Conservation (phyloP, 2,888 invertebrate species). For the Drosophila longiperda region DNA sequence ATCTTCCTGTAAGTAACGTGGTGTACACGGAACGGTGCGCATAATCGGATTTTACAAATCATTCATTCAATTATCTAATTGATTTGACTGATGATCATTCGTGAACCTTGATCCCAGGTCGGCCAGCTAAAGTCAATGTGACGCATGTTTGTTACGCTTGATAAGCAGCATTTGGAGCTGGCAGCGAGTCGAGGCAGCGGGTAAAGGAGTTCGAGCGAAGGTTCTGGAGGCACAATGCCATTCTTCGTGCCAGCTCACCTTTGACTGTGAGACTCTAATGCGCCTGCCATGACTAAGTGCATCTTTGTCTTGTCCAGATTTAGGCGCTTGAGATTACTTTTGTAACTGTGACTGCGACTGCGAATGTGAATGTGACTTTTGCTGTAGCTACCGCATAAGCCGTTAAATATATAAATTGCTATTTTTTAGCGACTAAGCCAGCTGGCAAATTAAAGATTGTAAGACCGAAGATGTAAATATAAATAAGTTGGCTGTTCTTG, state of each 20-base stretch:
- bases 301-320: constrained; percentile 33
- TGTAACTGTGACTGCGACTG: neutral
- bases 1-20: constrained; percentile 1
- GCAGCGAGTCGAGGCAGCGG: constrained; percentile 11
- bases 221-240: constrained; percentile 24
- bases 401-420: constrained; percentile 34
- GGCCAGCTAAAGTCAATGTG: constrained; percentile 64
- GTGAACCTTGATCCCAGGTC: constrained; percentile 72
- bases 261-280: constrained; percentile 51
- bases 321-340: constrained; percentile 31
- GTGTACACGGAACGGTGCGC: constrained; percentile 29
- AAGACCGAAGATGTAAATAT: neutral
- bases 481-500: neutral
- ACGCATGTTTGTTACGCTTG: constrained; percentile 77
- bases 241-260: constrained; percentile 42
- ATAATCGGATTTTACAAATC: constrained; percentile 82
- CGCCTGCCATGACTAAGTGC: constrained; percentile 71
- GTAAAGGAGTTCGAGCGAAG: neutral
- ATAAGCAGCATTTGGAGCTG: constrained; percentile 51
- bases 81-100: constrained; percentile 82
- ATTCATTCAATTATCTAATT: constrained; percentile 80
- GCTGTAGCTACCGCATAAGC: constrained; percentile 38
- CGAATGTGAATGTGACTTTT: neutral
- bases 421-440: constrained; percentile 45
- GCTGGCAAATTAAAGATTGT: constrained; percentile 10